These are phyloP conservation scores for Tautogolabrus adspersus DNA, from an alignment of 2,113 vertebrate species.

Conservation along the genomic window DNA sequence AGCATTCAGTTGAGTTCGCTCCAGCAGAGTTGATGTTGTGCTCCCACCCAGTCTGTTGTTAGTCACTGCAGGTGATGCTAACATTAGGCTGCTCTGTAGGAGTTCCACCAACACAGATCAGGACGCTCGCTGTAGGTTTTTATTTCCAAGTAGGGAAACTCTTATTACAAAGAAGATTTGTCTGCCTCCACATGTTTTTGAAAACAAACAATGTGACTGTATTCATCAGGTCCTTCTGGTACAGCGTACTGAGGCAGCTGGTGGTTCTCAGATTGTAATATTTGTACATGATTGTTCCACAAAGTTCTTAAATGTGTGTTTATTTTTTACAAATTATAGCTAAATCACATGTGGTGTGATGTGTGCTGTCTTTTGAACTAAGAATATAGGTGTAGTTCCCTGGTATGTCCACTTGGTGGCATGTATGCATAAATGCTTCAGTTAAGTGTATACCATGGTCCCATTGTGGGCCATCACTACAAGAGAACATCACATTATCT, in stretches of 20 bases:
- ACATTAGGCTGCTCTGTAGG: slow-evolving; percentile 60
- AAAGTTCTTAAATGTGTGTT: neutral
- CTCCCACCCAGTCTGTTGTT: slow-evolving; percentile 50
- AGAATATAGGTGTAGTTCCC: slow-evolving; percentile 39
- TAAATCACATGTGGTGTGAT: neutral
- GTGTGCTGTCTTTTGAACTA: neutral
- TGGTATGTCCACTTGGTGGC: slow-evolving; percentile 59
- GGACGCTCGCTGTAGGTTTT: slow-evolving; percentile 16
- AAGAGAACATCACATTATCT: neutral
- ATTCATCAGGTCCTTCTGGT: neutral
- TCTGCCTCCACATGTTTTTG: neutral
- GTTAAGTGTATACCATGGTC: neutral
- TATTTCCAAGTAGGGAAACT: slow-evolving; percentile 5
- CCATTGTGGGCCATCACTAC: neutral
- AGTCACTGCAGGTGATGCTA: slow-evolving; percentile 57
- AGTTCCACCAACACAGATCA: slow-evolving; percentile 62
- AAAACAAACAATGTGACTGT: neutral
- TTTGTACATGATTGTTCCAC: neutral
- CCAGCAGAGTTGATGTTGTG: slow-evolving; percentile 10
- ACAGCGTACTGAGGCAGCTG: neutral
- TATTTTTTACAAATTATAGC: slow-evolving; percentile 1
- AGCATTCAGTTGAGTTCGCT: slow-evolving; percentile 14
- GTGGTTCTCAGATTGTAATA: neutral
- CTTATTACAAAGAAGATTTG: neutral
- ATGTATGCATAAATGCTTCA: slow-evolving; percentile 14